Evolutionary conservation across 2,797 vertebrate genomes (phyloP), one percentile per base, ranked within the genome.

Genomic region (Periophthalmus magnuspinnatus): DNA sequence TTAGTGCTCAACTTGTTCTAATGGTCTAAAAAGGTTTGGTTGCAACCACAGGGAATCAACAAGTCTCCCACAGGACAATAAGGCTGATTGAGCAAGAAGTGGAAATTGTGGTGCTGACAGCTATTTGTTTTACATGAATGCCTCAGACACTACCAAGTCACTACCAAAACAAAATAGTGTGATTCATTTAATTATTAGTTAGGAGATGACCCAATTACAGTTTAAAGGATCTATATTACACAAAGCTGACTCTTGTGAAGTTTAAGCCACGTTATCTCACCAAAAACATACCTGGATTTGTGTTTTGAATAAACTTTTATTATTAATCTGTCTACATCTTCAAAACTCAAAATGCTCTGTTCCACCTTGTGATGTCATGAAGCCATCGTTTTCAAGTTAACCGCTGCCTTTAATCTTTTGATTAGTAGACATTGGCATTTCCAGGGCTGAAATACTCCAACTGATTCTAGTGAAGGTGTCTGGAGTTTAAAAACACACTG

Each of bases 1-100:
- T 84, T 81, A 84, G 45, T 79, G 56, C 61, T 77, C 75, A 70
- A 72, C 75, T 71, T 79, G 70, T 73, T 67, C 63, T 79, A 71
- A 87, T 87, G 78, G 69, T 77, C 50, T 62, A 69, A 65, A 38
- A 64, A 54, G 24, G 33, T 63, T 60, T 67, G 65, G 75, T 52
- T 69, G 48, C 6, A 74, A 84, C 74, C 34, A n/a, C 56, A 74
- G 65, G 24, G 24, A 64, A 78, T 74, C 75, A 72, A 21, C 72
- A 55, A 58, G 17, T 13, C 63, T 74, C 66, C 72, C 65, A 67
- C 8, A n/a, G 61, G 66, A 68, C 67, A 78, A 65, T 36, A 65
- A 67, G 81, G 14, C 24, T 33, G 69, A 41, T 32, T 67, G 7
- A 24, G 70, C 48, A 69, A 65, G 64, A 57, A 70, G 68, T 71